Evolutionary conservation across 2,797 vertebrate genomes (phyloP).

Genomic region (Urosaurus nigricauda): DNA sequence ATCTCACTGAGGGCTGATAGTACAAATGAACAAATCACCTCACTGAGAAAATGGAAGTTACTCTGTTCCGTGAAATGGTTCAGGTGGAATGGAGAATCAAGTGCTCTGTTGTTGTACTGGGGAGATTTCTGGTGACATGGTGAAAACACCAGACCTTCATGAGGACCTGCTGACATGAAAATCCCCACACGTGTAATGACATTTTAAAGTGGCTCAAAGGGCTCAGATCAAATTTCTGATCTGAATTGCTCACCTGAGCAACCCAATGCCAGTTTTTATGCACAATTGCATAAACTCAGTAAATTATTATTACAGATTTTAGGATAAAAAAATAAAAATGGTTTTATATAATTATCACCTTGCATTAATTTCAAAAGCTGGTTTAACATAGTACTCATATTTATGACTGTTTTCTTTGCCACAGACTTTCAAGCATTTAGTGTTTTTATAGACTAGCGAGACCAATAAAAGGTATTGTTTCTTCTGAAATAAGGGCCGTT

Average conservation of each 20-base stretch:
- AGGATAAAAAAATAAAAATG: background rate
- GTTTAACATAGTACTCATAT: constrained; percentile 31
- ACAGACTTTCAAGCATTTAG: constrained; percentile 21
- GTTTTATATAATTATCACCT: background rate
- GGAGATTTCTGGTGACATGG: background rate
- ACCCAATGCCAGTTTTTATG: background rate
- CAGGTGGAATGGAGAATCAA: background rate
- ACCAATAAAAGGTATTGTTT: background rate
- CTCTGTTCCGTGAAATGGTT: background rate
- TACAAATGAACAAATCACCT: background rate
- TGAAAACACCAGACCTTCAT: background rate
- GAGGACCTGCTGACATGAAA: background rate
- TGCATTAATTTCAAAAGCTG: constrained; percentile 17
- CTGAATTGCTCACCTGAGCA: background rate
- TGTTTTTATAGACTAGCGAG: background rate
- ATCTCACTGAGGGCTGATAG: background rate
- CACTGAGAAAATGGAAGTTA: background rate
- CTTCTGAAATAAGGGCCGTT: background rate
- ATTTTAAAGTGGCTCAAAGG: background rate
- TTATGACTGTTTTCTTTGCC: constrained; percentile 51
- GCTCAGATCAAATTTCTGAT: background rate
- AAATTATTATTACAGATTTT: background rate
- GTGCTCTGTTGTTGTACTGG: background rate
- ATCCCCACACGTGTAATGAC: background rate
- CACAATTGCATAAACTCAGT: background rate